Conservation (phyloP, 1,140 invertebrate species). For the Pogonognathellus flavescens region DNA sequence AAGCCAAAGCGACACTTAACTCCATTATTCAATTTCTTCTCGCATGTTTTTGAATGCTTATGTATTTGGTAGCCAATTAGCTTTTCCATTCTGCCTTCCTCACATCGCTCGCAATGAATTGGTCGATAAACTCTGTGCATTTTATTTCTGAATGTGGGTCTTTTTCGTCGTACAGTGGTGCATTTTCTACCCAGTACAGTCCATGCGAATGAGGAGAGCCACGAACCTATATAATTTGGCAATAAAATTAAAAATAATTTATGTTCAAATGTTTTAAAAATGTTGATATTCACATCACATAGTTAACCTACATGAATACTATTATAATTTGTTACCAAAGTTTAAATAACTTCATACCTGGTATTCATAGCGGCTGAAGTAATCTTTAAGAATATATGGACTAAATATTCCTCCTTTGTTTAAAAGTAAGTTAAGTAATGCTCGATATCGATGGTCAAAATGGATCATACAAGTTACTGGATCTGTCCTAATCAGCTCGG, state of each 20-base stretch:
- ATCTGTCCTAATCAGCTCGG: constrained; percentile 70
- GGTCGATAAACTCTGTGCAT: constrained; percentile 44
- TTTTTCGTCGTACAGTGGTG: constrained; percentile 12
- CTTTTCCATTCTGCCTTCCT: background rate
- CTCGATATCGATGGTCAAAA: constrained; percentile 53
- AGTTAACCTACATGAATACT: too few relatives aligned
- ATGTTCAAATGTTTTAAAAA: too few relatives aligned
- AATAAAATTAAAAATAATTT: too few relatives aligned
- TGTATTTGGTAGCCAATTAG: constrained; percentile 53
- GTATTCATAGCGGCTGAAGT: constrained; percentile 54
- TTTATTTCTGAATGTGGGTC: background rate
- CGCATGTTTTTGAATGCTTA: constrained; percentile 53
- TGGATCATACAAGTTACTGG: too few relatives aligned
- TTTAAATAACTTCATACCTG: too few relatives aligned
- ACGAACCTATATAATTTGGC: too few relatives aligned
- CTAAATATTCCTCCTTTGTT: constrained; percentile 43
- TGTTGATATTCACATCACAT: too few relatives aligned
- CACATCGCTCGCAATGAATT: constrained; percentile 36
- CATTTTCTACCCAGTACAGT: constrained; percentile 56
- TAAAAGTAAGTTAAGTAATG: constrained; percentile 14
- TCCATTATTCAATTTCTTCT: background rate
- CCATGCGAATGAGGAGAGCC: constrained; percentile 57
- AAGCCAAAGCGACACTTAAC: constrained; percentile 50
- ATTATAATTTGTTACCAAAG: too few relatives aligned
- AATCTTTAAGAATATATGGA: constrained; percentile 33